phyloP scores from a whole-genome alignment of 2,797 vertebrate genomes.

The Rhinophrynus dorsalis region DNA sequence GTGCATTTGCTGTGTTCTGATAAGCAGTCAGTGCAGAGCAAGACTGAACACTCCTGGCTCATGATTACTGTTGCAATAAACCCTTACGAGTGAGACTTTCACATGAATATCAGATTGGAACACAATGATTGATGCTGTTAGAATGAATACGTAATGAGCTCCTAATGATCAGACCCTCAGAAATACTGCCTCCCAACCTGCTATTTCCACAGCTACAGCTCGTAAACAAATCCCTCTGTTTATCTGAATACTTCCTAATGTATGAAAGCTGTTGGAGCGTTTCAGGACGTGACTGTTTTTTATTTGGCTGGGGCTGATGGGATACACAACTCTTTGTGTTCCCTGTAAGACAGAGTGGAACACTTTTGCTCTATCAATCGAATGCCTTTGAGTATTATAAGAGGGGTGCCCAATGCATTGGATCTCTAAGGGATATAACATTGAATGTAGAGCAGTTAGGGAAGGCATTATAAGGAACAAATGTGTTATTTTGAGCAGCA shows the following conservation, averaged over 20 bases:
- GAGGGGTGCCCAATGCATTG: too few species aligned
- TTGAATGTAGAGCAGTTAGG: too few species aligned
- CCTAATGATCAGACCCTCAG: slow-evolving; percentile 42
- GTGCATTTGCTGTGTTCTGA: slow-evolving; percentile 29
- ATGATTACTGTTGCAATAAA: slow-evolving; percentile 44
- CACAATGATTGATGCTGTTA: slow-evolving; percentile 49
- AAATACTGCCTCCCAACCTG: slow-evolving; percentile 43
- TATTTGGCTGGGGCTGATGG: slow-evolving; percentile 2
- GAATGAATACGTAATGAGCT: slow-evolving; percentile 46
- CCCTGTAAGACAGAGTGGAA: neutral
- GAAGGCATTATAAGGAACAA: too few species aligned
- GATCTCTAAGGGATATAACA: too few species aligned
- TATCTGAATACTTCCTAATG: slow-evolving; percentile 46
- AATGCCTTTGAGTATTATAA: too few species aligned
- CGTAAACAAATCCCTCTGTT: slow-evolving; percentile 47
- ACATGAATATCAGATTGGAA: slow-evolving; percentile 48
- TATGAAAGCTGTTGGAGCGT: slow-evolving; percentile 40
- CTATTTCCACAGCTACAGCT: slow-evolving; percentile 39
- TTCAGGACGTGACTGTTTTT: slow-evolving; percentile 36
- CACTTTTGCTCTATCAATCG: neutral
- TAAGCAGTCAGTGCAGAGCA: slow-evolving; percentile 19
- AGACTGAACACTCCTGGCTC: slow-evolving; percentile 35
- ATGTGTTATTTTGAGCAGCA: too few species aligned
- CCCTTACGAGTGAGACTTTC: slow-evolving; percentile 39
- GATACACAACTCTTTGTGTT: neutral